Percentiles rank a stretch among this genome's conserved stretches.
These are phyloP conservation scores for Dendrocopos noguchii DNA, from an alignment of 2,113 vertebrate genomes.

Conservation along the genomic window DNA sequence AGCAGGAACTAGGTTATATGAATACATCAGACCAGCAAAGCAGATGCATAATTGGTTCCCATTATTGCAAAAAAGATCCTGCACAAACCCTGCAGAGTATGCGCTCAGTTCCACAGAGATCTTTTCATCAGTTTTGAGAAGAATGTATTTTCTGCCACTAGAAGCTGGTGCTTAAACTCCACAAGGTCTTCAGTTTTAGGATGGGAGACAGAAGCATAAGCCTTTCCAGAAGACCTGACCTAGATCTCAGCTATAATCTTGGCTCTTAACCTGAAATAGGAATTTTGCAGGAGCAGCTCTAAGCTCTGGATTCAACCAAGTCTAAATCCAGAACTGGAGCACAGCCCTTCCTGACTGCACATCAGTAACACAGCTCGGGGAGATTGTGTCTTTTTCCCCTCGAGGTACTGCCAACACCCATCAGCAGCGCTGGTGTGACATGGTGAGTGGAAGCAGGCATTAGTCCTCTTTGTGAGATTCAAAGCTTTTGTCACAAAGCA, in stretches of 20 bases:
- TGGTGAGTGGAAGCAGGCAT: accelerated
- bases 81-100: background rate
- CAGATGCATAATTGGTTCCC: background rate
- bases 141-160: background rate
- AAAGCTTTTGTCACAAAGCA: background rate
- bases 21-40: background rate
- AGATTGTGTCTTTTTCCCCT: background rate
- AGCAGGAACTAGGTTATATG: background rate
- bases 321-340: background rate
- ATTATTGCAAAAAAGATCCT: background rate
- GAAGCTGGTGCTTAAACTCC: background rate
- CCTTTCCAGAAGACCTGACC: background rate
- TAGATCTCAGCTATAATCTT: background rate
- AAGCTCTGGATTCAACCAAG: background rate
- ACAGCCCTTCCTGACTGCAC: background rate
- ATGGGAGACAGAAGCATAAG: background rate
- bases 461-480: background rate
- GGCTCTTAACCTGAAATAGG: background rate
- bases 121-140: background rate
- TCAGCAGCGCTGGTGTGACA: background rate
- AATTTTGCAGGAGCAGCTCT: background rate
- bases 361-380: background rate
- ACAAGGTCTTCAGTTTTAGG: background rate
- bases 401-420: background rate
- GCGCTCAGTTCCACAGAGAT: background rate